Percentiles rank a stretch among this genome's conserved stretches.
Conservation (phyloP, 2,113 vertebrate species). For the Catharus minimus region DNA sequence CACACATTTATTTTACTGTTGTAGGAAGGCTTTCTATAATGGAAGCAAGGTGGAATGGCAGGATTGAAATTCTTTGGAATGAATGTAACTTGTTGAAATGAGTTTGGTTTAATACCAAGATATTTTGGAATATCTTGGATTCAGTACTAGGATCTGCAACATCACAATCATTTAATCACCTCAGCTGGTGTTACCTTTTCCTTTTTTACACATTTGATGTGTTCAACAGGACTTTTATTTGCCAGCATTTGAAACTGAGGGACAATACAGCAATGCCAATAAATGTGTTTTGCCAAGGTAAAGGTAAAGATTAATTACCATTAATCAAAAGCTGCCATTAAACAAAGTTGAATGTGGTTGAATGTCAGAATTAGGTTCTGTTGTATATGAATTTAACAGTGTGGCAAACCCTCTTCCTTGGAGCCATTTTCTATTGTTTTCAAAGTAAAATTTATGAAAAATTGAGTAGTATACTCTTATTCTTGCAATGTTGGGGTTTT, state of each 20-base stretch:
- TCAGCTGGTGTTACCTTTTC: neutral
- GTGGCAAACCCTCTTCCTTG: constrained; percentile 24
- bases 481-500: neutral
- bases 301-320: constrained; percentile 41
- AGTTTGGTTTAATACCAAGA: neutral
- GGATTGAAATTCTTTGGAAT: neutral
- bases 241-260: constrained; percentile 9
- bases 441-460: constrained; percentile 16
- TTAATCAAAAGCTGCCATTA: constrained; percentile 47
- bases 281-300: constrained; percentile 51
- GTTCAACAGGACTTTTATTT: neutral
- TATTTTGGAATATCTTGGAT: neutral
- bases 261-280: constrained; percentile 13
- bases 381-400: neutral
- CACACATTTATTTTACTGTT: neutral
- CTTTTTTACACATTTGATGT: neutral
- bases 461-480: neutral
- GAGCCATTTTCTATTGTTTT: constrained; percentile 41
- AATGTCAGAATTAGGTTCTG: constrained; percentile 27
- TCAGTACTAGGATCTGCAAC: neutral
- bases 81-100: neutral
- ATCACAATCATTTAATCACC: neutral
- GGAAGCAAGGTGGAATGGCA: neutral
- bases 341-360: constrained; percentile 15
- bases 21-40: neutral